Base-by-base conservation (phyloP, 2,113 vertebrate species). In the Vulpes ferrilata region DNA sequence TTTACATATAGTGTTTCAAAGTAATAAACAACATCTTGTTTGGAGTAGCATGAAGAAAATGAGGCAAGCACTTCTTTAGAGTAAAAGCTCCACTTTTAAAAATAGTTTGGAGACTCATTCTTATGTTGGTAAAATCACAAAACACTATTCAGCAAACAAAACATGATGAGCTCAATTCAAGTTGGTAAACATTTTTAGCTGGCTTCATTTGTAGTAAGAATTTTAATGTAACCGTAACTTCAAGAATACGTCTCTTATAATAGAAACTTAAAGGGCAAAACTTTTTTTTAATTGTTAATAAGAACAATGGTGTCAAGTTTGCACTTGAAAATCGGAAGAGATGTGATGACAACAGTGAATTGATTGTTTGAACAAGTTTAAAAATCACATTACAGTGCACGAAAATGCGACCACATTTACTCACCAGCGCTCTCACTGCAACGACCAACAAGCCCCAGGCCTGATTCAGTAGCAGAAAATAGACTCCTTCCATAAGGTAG, bases 21-120 rank as follows among this genome's bases (percentile, higher is more conserved):
- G 99, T 98, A 99, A 99, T 99, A 99, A 99, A 99, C 98, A 99
- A 98, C 98, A 99, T 99, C 98, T 99, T 98, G 98, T 99, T 99
- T 99, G 98, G 98, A 98, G 98, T 98, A 97, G 85, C 93, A 98
- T 59, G 86, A 98, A 98, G 96, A 98, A 98, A 98, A 98, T 98
- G 98, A 97, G 96, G 96, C 83, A 98, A 99, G 98, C 96, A 98
- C 96, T 98, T 98, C 98, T 98, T 98, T 98, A 98, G 96, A 99
- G 97, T 98, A 97, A 98, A 98, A 98, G 85, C 97, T 98, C 90
- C 94, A 73, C 43, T 98, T 89, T 95, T 97, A 98, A 98, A 98
- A 98, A 97, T 98, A 98, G 97, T 98, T 97, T 97, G 96, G 97
- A 98, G 98, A 96, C 94, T 98, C 97, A 95, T 97, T 98, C 97